Conservation (phyloP, 2,113 vertebrate species). For the Jacana jacana region DNA sequence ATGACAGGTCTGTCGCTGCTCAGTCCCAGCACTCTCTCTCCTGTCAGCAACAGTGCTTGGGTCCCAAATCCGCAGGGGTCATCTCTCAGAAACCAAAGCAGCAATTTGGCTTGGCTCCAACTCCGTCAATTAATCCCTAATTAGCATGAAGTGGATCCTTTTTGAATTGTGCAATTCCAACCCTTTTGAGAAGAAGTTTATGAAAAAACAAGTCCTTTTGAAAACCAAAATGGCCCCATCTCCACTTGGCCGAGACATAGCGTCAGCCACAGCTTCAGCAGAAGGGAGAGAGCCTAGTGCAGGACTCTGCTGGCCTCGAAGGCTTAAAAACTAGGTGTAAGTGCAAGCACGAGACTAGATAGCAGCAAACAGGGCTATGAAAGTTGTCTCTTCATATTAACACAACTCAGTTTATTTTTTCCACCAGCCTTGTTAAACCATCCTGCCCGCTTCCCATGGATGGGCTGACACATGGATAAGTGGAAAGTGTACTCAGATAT, state of each 20-base stretch:
- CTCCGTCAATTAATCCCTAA: no score
- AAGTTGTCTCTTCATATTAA: not conserved
- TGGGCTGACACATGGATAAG: accelerated
- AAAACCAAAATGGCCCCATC: not conserved
- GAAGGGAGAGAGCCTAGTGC: not conserved
- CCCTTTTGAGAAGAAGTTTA: not conserved
- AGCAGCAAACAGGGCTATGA: not conserved
- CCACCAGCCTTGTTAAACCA: not conserved
- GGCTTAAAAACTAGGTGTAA: not conserved
- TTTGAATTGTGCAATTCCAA: not conserved
- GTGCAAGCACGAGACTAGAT: not conserved
- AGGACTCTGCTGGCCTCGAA: not conserved
- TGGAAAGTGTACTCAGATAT: not conserved
- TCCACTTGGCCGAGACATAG: not conserved
- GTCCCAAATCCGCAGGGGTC: not conserved
- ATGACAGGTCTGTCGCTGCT: not conserved
- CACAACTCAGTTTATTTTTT: not conserved
- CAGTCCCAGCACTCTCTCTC: not conserved
- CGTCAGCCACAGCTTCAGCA: not conserved
- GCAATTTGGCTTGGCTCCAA: not conserved
- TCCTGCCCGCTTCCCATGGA: not conserved
- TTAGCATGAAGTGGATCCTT: not conserved
- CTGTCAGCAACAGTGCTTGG: not conserved
- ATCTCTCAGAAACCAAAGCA: not conserved
- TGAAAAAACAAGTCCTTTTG: not conserved